phyloP scores from a whole-genome alignment of 2,113 vertebrate genomes.

The Hypomesus transpacificus region DNA sequence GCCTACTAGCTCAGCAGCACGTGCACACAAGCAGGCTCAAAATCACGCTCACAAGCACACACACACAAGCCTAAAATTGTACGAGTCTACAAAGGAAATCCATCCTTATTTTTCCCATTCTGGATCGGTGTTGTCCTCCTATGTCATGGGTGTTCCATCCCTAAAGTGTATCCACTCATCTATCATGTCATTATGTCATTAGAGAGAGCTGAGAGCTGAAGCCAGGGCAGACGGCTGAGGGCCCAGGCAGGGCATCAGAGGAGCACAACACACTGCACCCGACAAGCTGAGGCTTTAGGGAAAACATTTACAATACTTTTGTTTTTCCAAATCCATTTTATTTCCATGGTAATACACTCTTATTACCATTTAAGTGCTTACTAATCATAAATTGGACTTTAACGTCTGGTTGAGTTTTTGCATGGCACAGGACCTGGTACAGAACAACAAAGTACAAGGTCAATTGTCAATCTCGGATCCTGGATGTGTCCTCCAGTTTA shows the following conservation, averaged over 20 bases:
- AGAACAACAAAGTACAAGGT: too few species aligned
- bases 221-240: neutral
- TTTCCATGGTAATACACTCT: neutral
- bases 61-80: neutral
- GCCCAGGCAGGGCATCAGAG: neutral
- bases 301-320: too few species aligned
- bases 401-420: neutral
- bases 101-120: neutral
- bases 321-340: too few species aligned
- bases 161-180: conserved; percentile 19
- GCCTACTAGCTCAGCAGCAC: neutral
- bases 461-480: too few species aligned
- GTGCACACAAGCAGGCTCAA: neutral
- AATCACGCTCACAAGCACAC: neutral
- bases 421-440: neutral
- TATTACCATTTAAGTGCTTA: neutral
- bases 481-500: too few species aligned
- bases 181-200: conserved; percentile 33
- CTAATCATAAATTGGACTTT: neutral
- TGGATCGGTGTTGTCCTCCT: conserved; percentile 1
- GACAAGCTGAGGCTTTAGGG: too few species aligned
- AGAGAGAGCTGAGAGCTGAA: conserved; percentile 7
- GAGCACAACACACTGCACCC: too few species aligned
- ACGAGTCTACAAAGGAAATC: neutral
- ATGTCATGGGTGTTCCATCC: neutral